phyloP scores from a whole-genome alignment of 2,888 invertebrate genomes.

The Rhagium mordax region DNA sequence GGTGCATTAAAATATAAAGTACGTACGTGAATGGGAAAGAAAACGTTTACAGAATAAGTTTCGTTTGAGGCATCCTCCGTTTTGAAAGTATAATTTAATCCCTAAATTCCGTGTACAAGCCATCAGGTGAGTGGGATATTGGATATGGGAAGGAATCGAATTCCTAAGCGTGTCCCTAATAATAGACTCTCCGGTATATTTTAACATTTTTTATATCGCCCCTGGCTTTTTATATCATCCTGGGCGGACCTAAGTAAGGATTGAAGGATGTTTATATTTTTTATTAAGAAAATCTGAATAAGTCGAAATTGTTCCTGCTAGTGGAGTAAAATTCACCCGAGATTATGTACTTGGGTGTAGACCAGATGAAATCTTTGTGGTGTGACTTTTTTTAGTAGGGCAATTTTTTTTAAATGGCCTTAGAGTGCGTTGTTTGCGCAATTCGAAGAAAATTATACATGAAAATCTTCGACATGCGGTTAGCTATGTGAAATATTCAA shows the following conservation, averaged over 20 bases:
- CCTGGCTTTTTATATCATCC: no score
- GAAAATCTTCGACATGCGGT: no score
- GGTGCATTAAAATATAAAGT: conserved; percentile 3
- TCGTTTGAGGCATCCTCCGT: background rate
- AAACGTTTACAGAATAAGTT: conserved; percentile 17
- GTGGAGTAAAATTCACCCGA: no score
- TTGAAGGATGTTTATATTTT: background rate
- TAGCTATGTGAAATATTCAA: no score
- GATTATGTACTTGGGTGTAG: no score
- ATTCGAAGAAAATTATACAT: no score
- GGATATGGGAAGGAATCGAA: conserved; percentile 4
- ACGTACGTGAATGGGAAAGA: conserved; percentile 14
- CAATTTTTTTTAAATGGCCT: no score
- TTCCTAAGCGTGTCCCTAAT: background rate
- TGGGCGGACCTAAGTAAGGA: background rate
- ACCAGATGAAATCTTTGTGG: no score
- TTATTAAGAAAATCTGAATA: background rate
- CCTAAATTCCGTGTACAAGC: conserved; percentile 5
- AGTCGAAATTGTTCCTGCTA: no score
- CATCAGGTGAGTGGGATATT: conserved; percentile 15
- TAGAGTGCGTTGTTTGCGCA: no score
- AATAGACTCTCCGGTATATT: conserved; percentile 6
- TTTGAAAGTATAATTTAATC: conserved; percentile 50
- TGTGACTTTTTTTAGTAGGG: no score
- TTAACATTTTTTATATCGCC: background rate